These are phyloP conservation scores for Brachionus koreanus DNA, from an alignment of 1,140 invertebrate genomes.

Conservation along the genomic window DNA sequence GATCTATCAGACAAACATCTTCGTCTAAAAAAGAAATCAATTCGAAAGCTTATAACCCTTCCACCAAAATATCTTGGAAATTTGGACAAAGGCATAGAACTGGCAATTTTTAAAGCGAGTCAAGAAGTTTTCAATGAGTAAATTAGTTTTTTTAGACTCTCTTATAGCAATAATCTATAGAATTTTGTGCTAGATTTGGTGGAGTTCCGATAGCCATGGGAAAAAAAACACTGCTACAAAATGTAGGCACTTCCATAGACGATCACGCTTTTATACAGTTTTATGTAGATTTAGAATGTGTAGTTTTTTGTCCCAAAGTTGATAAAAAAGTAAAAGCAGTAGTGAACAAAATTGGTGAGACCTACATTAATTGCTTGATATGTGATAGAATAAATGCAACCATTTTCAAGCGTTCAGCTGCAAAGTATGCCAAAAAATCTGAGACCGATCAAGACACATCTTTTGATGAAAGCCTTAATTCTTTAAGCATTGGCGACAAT, in stretches of 20 bases:
- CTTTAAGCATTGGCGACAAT: constrained; percentile 10
- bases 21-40: constrained; percentile 29
- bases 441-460: not conserved
- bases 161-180: not conserved
- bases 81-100: constrained; percentile 37
- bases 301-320: constrained; percentile 19
- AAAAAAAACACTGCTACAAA: constrained; percentile 33
- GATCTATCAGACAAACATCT: constrained; percentile 11
- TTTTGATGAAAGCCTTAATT: not conserved
- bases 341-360: constrained; percentile 36
- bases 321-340: constrained; percentile 41
- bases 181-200: not conserved
- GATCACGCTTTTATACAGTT: constrained; percentile 39
- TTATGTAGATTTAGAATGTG: constrained; percentile 39
- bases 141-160: not conserved
- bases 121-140: constrained; percentile 43
- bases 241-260: constrained; percentile 27
- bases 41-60: constrained; percentile 21
- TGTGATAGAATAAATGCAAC: constrained; percentile 38
- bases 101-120: constrained; percentile 18
- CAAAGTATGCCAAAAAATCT: not conserved
- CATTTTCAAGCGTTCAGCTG: not conserved
- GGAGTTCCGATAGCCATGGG: constrained; percentile 36
- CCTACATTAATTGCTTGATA: constrained; percentile 7
- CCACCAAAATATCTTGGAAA: constrained; percentile 32